A percentile compares a stretch with the other conserved stretches of the same genome.
These are phyloP conservation scores for Agrochola macilenta DNA, from an alignment of 2,888 invertebrate species.

Conservation along the genomic window DNA sequence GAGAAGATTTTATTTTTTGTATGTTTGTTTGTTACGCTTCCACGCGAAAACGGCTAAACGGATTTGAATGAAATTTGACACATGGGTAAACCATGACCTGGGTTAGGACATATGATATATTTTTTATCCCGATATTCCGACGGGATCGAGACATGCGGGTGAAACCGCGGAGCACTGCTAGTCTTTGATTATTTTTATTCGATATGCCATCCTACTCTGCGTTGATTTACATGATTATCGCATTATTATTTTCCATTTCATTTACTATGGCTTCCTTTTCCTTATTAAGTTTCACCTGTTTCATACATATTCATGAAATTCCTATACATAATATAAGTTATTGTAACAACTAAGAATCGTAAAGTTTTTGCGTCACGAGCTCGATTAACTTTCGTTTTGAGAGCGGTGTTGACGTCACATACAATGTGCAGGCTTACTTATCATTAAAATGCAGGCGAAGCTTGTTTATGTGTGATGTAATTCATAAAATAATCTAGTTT, in stretches of 20 bases:
- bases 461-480: slow-evolving; percentile 10
- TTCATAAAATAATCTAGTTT: slow-evolving; percentile 30
- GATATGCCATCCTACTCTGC: neutral
- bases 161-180: no score
- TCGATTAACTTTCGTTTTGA: slow-evolving; percentile 43
- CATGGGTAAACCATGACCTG: no score
- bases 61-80: no score
- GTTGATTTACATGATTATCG: slow-evolving; percentile 16
- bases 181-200: neutral
- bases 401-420: slow-evolving; percentile 11
- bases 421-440: slow-evolving; percentile 3
- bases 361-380: slow-evolving; percentile 46
- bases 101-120: no score
- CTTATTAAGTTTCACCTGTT: slow-evolving; percentile 42
- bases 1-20: no score
- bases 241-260: neutral
- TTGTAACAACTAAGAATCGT: slow-evolving; percentile 6
- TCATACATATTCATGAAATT: slow-evolving; percentile 51
- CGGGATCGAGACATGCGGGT: no score
- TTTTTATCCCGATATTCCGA: no score
- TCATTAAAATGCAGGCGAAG: slow-evolving; percentile 2
- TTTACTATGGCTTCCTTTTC: slow-evolving; percentile 21
- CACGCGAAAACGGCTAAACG: no score
- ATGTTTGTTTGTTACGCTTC: no score
- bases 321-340: slow-evolving; percentile 11